Percentiles rank a stretch among this genome's conserved stretches.
These are phyloP conservation scores for Crotalus horridus DNA, from an alignment of 2,113 vertebrate genomes.

Conservation along the genomic window DNA sequence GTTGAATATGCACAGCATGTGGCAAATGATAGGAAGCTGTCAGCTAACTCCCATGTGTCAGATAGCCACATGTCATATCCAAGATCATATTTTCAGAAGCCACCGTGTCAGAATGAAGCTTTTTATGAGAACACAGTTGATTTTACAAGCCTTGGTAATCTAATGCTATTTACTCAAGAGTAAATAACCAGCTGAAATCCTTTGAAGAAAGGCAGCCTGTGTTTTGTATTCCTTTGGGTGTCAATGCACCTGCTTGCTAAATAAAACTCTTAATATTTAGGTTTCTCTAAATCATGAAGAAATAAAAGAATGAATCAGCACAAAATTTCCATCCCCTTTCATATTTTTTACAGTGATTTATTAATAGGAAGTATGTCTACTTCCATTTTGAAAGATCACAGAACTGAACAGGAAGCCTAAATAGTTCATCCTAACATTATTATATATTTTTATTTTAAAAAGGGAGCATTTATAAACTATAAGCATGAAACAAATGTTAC, in stretches of 20 bases:
- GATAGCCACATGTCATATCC: slow-evolving; percentile 40
- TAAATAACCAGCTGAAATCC: not conserved
- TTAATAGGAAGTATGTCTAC: not conserved
- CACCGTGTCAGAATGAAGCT: slow-evolving; percentile 12
- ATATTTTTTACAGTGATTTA: not conserved
- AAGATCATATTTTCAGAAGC: slow-evolving; percentile 31
- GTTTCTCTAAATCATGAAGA: not conserved
- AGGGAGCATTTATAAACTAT: not conserved
- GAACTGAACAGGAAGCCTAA: not conserved
- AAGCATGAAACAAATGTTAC: slow-evolving; percentile 9
- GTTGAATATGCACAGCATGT: slow-evolving; percentile 3
- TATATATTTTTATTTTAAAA: not conserved
- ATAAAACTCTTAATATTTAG: not conserved
- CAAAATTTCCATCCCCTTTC: not conserved
- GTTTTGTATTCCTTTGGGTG: not conserved
- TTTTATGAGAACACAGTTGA: not conserved
- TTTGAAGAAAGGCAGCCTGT: not conserved
- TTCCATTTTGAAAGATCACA: not conserved
- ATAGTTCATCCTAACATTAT: not conserved
- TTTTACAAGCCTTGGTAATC: not conserved
- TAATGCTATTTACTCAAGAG: not conserved
- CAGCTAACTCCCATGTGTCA: slow-evolving; percentile 34
- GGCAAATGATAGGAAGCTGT: slow-evolving; percentile 41
- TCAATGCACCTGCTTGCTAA: not conserved
- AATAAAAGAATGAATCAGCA: slow-evolving; percentile 9